Percentiles rank a stretch among this genome's conserved stretches.
Evolutionary conservation across 2,888 invertebrate species (phyloP).

Genomic region (Leucophenga maculata): DNA sequence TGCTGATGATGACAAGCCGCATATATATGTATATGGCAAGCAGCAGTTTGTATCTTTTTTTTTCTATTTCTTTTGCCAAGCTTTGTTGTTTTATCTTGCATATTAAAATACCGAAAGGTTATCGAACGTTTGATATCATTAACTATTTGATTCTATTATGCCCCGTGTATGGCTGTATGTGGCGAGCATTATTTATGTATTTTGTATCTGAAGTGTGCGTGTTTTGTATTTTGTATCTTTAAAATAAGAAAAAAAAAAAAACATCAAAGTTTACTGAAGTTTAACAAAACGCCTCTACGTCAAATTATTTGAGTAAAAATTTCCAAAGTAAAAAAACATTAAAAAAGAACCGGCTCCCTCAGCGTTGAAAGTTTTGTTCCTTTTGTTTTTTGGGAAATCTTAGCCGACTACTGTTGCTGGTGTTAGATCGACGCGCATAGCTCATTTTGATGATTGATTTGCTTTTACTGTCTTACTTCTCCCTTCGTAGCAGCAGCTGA

Average conservation of each 20-base stretch:
- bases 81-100: slow-evolving; percentile 49
- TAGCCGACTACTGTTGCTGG: no score
- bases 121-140: slow-evolving; percentile 70
- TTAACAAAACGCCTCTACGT: slow-evolving; percentile 3
- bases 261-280: slow-evolving; percentile 17
- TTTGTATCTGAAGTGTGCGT: not conserved
- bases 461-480: slow-evolving; percentile 32
- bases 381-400: no score
- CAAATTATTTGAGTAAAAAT: not conserved
- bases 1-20: slow-evolving; percentile 16
- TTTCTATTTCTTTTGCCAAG: not conserved
- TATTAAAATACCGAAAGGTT: slow-evolving; percentile 64
- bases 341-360: not conserved
- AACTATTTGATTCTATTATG: slow-evolving; percentile 49
- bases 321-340: slow-evolving; percentile 2
- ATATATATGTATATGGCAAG: slow-evolving; percentile 16
- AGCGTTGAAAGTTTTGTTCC: slow-evolving; percentile 13
- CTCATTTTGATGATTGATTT: slow-evolving; percentile 55
- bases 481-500: not conserved
- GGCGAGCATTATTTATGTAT: not conserved
- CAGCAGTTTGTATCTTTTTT: slow-evolving; percentile 8
- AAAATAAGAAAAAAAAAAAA: slow-evolving; percentile 41
- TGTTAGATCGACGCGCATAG: not conserved
- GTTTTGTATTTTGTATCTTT: slow-evolving; percentile 24
- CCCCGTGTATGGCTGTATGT: slow-evolving; percentile 32